Conservation (phyloP, 1,140 invertebrate genomes). For the Lepidurus packardi region DNA sequence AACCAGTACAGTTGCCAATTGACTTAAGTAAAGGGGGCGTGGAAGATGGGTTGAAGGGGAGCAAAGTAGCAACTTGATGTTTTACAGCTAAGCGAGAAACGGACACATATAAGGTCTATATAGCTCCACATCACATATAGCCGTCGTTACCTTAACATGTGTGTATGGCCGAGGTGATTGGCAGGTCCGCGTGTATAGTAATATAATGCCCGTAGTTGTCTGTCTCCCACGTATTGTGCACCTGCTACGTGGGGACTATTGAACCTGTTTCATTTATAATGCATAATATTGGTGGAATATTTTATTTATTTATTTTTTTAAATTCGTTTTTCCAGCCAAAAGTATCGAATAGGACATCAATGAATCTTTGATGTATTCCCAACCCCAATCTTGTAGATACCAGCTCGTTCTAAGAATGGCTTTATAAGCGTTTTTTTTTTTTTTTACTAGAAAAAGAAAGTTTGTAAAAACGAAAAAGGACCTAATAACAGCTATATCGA, state of each 20-base stretch:
- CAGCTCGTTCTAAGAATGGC: background rate
- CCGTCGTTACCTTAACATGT: background rate
- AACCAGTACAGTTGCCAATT: no score
- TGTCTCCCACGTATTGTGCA: background rate
- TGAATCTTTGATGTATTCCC: no score
- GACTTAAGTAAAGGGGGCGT: background rate
- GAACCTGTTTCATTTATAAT: no score
- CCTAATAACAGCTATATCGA: slow-evolving; percentile 16
- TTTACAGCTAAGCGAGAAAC: background rate
- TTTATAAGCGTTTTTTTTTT: background rate
- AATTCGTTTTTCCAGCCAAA: no score
- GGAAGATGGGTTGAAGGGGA: background rate
- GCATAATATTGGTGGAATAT: no score
- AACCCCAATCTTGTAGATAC: background rate
- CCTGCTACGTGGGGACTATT: background rate
- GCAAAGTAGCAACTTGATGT: background rate
- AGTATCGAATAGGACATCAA: no score
- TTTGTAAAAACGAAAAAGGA: background rate
- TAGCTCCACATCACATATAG: background rate
- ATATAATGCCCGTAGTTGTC: no score
- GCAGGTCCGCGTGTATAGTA: background rate
- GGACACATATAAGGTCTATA: background rate
- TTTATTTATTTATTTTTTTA: no score
- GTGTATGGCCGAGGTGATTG: background rate
- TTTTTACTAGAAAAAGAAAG: background rate